Evolutionary conservation across 1,140 invertebrate species (phyloP), one percentile per base, ranked within the genome.

Genomic region (Thalassaphorura encarpata): DNA sequence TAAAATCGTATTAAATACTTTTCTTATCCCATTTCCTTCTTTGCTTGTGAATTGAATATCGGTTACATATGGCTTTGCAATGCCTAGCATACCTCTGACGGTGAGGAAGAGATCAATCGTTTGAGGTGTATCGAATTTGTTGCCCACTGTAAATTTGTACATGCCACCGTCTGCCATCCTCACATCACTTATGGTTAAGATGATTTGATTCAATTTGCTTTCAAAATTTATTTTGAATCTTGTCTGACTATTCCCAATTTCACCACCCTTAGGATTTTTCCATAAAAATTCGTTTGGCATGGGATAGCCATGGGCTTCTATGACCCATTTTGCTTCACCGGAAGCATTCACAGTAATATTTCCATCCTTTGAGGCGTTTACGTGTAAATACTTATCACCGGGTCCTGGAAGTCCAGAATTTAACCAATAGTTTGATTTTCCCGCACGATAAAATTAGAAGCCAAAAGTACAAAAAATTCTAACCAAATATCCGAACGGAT

Each of bases 271-370:
- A 8, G 29, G 28, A 19, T 50, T 48, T 39, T 15, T 33, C 61
- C 61, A 63, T 1, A 46, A 8, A 27, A 27, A 60, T 3, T 48
- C 28, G 13, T 26, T 19, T 16, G 29, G 13, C 1, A 18, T 18
- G 11, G 61, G 61, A 47, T 48, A 60, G 16, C 57, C 54, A 8
- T 28, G 29, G 15, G 58, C 58, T 18, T 60, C 52, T 23, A 63
- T 60, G 16, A 63, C 51, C 61, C 61, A 63, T 36, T 41, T 45
- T 4, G 58, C 58, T 13, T 21, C 47, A 24, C 31, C 45, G 36
- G 16, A 18, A 18, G 36, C 46, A 26, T 24, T 45, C 18, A 48
- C 61, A 23, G 6, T 48, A 28, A 63, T 60, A 23, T 54, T 27
- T 41, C 45, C 52, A 0, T 16, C 19, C 3, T 31, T 18, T 18